Conservation (phyloP, 2,888 invertebrate species). For the Idaea aversata region DNA sequence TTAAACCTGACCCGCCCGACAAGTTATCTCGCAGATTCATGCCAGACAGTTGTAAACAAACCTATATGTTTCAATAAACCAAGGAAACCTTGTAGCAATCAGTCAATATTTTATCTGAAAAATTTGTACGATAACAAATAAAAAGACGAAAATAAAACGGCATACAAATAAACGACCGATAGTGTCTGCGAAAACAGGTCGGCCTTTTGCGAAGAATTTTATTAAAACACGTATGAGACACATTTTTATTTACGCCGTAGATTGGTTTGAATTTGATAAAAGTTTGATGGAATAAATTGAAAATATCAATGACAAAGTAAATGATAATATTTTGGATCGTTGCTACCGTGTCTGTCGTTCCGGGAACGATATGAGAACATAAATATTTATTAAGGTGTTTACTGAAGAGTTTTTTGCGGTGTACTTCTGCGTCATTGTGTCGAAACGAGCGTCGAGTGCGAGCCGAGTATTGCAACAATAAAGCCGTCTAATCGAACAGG, state of each 20-base stretch:
- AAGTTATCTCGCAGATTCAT: slow-evolving; percentile 7
- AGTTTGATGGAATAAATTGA: slow-evolving; percentile 20
- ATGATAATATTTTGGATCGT: slow-evolving; percentile 38
- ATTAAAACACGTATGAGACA: slow-evolving; percentile 14
- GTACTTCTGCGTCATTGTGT: slow-evolving; percentile 18
- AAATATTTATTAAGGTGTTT: slow-evolving; percentile 44
- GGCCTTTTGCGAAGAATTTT: slow-evolving; percentile 25
- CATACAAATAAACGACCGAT: slow-evolving; percentile 15
- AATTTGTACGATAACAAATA: slow-evolving; percentile 26
- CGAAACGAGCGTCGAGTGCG: slow-evolving; percentile 32
- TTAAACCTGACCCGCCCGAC: slow-evolving; percentile 17
- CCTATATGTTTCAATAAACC: slow-evolving; percentile 17
- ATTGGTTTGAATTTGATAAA: slow-evolving; percentile 16
- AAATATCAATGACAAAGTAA: slow-evolving; percentile 40
- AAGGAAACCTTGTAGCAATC: slow-evolving; percentile 34
- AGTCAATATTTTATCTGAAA: slow-evolving; percentile 29
- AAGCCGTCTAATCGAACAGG: slow-evolving; percentile 57
- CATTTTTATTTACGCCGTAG: not conserved
- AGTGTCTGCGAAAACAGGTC: slow-evolving; percentile 21
- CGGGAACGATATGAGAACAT: slow-evolving; percentile 35
- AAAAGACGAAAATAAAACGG: slow-evolving; percentile 21
- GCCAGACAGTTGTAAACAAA: slow-evolving; percentile 22
- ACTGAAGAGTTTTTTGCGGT: slow-evolving; percentile 21
- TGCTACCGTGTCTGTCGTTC: slow-evolving; percentile 34
- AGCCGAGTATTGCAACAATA: slow-evolving; percentile 52